Evolutionary conservation across 2,113 vertebrate species (phyloP).

Genomic region (Macquaria ambigua): DNA sequence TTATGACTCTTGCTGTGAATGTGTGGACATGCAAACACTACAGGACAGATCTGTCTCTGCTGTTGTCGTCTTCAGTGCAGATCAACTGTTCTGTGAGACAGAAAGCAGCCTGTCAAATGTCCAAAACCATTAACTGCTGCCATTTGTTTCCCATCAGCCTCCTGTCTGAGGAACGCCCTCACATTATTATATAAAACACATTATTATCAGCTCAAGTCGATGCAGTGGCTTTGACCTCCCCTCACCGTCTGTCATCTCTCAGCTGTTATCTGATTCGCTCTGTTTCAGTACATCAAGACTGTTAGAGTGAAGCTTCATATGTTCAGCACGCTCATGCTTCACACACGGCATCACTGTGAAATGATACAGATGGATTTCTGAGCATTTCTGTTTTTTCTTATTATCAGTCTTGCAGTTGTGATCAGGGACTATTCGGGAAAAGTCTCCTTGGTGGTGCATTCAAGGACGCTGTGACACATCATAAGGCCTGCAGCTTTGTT

Average conservation of each 20-base stretch:
- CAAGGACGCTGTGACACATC: not conserved
- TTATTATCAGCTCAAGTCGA: not conserved
- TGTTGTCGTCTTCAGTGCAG: too few relatives aligned
- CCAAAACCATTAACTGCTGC: not conserved
- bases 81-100: too few relatives aligned
- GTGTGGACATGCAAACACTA: too few relatives aligned
- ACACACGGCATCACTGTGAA: not conserved
- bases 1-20: too few relatives aligned
- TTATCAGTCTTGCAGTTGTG: too few relatives aligned
- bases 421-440: too few relatives aligned
- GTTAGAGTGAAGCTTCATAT: not conserved
- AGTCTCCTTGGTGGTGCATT: not conserved
- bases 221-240: not conserved
- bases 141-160: constrained; percentile 23
- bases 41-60: too few relatives aligned
- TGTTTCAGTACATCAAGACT: too few relatives aligned
- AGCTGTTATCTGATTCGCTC: too few relatives aligned
- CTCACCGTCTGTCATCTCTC: not conserved
- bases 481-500: not conserved
- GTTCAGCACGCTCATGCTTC: not conserved
- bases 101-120: too few relatives aligned
- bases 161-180: not conserved
- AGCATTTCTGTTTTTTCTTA: too few relatives aligned
- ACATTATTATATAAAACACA: not conserved
- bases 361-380: not conserved